Evolutionary conservation across 2,888 invertebrate genomes (phyloP), one percentile per base, ranked within the genome.

Genomic region (Boloria euphrosyne): DNA sequence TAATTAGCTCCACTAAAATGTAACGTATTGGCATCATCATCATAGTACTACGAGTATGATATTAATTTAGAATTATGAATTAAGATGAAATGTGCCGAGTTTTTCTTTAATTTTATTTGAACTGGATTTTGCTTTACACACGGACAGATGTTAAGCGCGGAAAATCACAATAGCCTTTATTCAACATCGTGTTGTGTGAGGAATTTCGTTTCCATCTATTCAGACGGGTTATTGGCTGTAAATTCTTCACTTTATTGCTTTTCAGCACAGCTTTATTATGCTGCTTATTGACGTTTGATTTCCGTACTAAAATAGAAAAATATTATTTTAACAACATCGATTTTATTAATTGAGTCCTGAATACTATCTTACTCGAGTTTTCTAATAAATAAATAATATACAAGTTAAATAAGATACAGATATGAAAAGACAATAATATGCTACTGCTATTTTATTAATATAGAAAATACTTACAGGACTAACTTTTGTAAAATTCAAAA

Each of bases 191-290:
- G 62, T 47, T 53, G 62, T 47, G 44, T 51, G 53, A 18, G 59
- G 49, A 49, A 62, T 62, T 62, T 53, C 31, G 54, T 62, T 31
- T 46, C 17, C 46, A 62, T 62, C 53, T 27, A 27, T 62, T 62
- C 53, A 47, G 47, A 54, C 51, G 54, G 18, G 62, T 53, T 53
- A 62, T 62, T 62, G 52, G 53, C 27, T 47, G 46, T 62, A 62
- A 62, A 62, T 62, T 54, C 53, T 62, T 53, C 47, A 53, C 47
- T 62, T 62, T 62, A 62, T 62, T 62, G 54, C 52, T 18, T 47
- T 62, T 54, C 46, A 53, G 46, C 46, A 47, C 53, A 51, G 53
- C 53, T 62, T 62, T 62, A 62, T 61, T 61, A 61, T 57, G 57
- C 13, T 44, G 52, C 27, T 61, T 61, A 52, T 61, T 52, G 61